A percentile compares a stretch with the other conserved stretches of the same genome.
These are phyloP conservation scores for Porites lutea DNA, from an alignment of 64 coral and sea anemone species.

Conservation along the genomic window DNA sequence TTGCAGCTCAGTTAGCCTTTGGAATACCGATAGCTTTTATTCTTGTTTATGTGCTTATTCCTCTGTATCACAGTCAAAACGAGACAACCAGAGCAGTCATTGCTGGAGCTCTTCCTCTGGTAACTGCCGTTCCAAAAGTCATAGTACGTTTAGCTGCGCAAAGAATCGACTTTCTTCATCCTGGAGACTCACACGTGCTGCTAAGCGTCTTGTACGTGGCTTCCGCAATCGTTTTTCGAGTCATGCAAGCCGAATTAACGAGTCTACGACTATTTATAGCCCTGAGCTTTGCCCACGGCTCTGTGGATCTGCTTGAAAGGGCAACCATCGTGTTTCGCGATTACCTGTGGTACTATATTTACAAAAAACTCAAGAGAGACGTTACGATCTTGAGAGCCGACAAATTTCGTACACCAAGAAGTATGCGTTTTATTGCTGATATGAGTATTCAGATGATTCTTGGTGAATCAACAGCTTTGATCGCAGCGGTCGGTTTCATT, in stretches of 20 bases:
- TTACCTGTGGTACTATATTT: slow-evolving; percentile 76
- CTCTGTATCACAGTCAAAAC: slow-evolving; percentile 46
- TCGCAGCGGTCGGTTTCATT: slow-evolving; percentile 74
- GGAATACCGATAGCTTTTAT: slow-evolving; percentile 36
- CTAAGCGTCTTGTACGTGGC: slow-evolving; percentile 52
- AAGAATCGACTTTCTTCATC: slow-evolving; percentile 63
- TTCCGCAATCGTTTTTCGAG: slow-evolving; percentile 64
- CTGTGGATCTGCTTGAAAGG: slow-evolving; percentile 66
- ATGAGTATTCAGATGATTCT: slow-evolving; percentile 79
- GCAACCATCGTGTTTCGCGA: slow-evolving; percentile 71
- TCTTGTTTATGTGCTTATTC: slow-evolving; percentile 54
- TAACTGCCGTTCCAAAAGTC: slow-evolving; percentile 62
- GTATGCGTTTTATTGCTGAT: slow-evolving; percentile 77
- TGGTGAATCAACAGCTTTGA: slow-evolving; percentile 62
- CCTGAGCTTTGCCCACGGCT: slow-evolving; percentile 64
- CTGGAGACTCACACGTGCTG: slow-evolving; percentile 45
- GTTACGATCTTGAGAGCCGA: neutral
- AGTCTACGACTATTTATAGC: slow-evolving; percentile 68
- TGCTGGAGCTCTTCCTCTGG: slow-evolving; percentile 27
- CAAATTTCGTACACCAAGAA: slow-evolving; percentile 71
- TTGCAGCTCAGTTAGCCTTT: slow-evolving; percentile 53
- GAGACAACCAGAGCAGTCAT: slow-evolving; percentile 42
- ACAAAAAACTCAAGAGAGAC: slow-evolving; percentile 40
- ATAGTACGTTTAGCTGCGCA: slow-evolving; percentile 56
- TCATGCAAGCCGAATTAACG: slow-evolving; percentile 75